Evolutionary conservation across 2,888 invertebrate species (phyloP).

Genomic region (Oscheius myriophilus): DNA sequence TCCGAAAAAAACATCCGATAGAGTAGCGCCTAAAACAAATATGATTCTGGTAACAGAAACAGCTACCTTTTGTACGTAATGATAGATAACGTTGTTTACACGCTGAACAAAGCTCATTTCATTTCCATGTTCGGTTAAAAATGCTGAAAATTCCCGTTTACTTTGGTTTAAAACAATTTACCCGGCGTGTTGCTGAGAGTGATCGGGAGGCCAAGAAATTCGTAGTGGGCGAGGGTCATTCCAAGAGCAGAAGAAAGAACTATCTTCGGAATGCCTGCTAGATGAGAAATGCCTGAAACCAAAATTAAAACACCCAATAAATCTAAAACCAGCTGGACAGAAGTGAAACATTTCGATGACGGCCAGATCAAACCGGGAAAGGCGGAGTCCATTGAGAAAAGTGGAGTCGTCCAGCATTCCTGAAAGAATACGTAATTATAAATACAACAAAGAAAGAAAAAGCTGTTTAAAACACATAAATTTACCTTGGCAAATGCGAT

Average conservation of each 20-base stretch:
- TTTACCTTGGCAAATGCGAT: slow-evolving; percentile 36
- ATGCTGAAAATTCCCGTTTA: slow-evolving; percentile 20
- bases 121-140: slow-evolving; percentile 31
- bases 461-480: too few relatives aligned
- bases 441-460: not conserved
- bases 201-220: slow-evolving; percentile 26
- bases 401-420: slow-evolving; percentile 30
- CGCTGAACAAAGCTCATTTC: slow-evolving; percentile 31
- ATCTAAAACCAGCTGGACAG: slow-evolving; percentile 33
- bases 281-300: slow-evolving; percentile 19
- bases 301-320: not conserved
- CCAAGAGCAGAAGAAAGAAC: slow-evolving; percentile 38
- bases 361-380: slow-evolving; percentile 32
- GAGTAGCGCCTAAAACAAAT: slow-evolving; percentile 14
- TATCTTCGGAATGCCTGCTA: slow-evolving; percentile 32
- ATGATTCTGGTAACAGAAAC: not conserved
- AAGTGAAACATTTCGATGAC: slow-evolving; percentile 41
- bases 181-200: slow-evolving; percentile 39
- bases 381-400: slow-evolving; percentile 21
- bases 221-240: slow-evolving; percentile 37
- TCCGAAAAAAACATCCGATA: slow-evolving; percentile 18
- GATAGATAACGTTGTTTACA: slow-evolving; percentile 32
- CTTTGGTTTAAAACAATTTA: not conserved
- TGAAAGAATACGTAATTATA: slow-evolving; percentile 1
- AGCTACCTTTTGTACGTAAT: slow-evolving; percentile 28